Evolutionary conservation across 2,113 vertebrate genomes (phyloP).

Genomic region (Festucalex cinctus): DNA sequence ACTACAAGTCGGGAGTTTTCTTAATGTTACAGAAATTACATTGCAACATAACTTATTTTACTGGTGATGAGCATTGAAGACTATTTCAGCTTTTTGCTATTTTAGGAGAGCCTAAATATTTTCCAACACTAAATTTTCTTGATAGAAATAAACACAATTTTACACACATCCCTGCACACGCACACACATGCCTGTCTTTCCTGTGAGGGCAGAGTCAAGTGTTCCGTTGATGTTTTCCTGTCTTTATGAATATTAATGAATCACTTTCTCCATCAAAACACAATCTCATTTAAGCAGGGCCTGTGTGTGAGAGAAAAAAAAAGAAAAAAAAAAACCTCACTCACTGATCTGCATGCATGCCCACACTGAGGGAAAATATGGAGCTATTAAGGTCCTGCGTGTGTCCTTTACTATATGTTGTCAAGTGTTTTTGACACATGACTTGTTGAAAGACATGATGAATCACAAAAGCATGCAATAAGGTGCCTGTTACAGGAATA

Average conservation of each 20-base stretch:
- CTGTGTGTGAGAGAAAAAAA: background rate
- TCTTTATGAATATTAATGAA: conserved; percentile 58
- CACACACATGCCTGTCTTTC: conserved; percentile 14
- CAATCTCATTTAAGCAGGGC: conserved; percentile 48
- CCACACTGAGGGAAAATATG: conserved; percentile 1
- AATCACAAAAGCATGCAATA: background rate
- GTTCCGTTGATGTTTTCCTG: conserved; percentile 57
- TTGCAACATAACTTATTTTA: background rate
- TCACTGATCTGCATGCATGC: background rate
- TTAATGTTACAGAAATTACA: background rate
- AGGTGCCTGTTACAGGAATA: background rate
- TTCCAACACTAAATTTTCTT: background rate
- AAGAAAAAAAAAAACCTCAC: background rate
- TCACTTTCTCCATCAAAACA: conserved; percentile 57
- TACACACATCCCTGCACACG: conserved; percentile 6
- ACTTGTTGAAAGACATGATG: background rate
- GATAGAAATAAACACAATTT: background rate
- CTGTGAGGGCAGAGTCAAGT: conserved; percentile 57
- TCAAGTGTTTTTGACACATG: conserved; percentile 1
- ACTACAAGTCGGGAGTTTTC: background rate
- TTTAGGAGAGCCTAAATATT: background rate
- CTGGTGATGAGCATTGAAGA: background rate
- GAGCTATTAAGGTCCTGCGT: background rate
- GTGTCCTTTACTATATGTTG: background rate
- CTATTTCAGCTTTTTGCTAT: background rate